phyloP scores from a whole-genome alignment of 2,888 invertebrate species.

The Drosophila paucipuncta region DNA sequence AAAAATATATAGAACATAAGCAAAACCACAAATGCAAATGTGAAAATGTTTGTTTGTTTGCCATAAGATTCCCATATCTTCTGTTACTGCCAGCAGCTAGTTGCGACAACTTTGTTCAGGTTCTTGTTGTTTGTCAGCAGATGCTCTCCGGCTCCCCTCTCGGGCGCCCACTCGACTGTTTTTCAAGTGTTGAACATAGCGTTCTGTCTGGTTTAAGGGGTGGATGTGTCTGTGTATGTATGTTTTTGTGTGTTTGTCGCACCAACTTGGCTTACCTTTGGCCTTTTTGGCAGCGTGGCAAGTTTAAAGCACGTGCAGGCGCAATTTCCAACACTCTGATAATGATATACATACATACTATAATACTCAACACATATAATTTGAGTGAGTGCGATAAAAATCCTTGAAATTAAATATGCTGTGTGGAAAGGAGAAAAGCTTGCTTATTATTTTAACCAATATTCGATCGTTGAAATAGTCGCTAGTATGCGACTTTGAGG shows the following conservation, averaged over 20 bases:
- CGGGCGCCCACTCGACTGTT: conserved; percentile 5
- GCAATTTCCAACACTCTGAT: conserved; percentile 19
- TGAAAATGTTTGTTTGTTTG: conserved; percentile 20
- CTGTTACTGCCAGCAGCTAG: conserved; percentile 39
- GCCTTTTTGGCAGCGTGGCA: conserved; percentile 56
- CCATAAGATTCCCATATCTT: conserved; percentile 41
- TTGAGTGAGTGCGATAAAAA: conserved; percentile 3
- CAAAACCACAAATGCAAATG: conserved; percentile 32
- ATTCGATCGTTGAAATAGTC: not conserved
- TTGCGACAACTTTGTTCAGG: conserved; percentile 62
- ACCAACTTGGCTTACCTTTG: conserved; percentile 58
- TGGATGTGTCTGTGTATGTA: not conserved
- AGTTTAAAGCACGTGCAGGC: conserved; percentile 32
- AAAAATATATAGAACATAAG: conserved; percentile 26
- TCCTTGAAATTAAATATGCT: conserved; percentile 5
- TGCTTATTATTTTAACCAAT: not conserved
- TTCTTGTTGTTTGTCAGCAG: conserved; percentile 53
- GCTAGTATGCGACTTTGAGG: not conserved
- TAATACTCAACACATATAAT: conserved; percentile 26
- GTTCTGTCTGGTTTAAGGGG: conserved; percentile 5
- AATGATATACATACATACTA: conserved; percentile 28
- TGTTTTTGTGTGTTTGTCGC: conserved; percentile 20
- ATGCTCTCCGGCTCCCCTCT: conserved; percentile 23
- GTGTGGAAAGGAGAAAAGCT: not conserved
- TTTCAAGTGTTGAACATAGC: conserved; percentile 43